phyloP scores from a whole-genome alignment of 30 jellyfish, hydroid and myxozoan species.

The Sanderia malayensis region DNA sequence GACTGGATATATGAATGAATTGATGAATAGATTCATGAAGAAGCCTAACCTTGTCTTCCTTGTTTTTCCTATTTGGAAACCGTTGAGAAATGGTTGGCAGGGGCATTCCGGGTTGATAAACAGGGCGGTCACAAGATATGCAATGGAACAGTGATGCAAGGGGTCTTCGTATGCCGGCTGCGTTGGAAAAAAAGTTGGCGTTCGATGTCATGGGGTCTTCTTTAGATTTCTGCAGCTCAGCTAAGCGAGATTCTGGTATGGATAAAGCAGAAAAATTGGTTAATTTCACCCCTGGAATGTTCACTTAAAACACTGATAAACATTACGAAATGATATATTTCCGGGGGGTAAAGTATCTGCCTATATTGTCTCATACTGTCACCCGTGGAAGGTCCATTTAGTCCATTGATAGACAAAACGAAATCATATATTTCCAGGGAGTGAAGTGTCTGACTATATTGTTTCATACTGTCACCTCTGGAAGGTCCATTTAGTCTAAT shows the following conservation, averaged over 20 bases:
- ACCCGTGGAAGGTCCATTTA: neutral
- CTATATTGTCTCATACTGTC: neutral
- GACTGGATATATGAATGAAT: no score
- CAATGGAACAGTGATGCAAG: slow-evolving; percentile 59
- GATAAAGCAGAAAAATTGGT: neutral
- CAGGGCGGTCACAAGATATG: slow-evolving; percentile 83
- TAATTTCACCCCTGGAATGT: neutral
- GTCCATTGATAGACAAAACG: neutral
- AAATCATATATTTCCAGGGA: no score
- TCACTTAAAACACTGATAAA: neutral
- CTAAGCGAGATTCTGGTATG: slow-evolving; percentile 34
- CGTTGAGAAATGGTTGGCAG: neutral
- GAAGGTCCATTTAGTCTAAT: no score
- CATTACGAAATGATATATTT: no score
- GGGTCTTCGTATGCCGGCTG: slow-evolving; percentile 82
- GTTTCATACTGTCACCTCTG: neutral
- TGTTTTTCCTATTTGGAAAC: neutral
- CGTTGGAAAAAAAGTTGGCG: slow-evolving; percentile 51
- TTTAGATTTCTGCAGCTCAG: slow-evolving; percentile 38
- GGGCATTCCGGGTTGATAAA: slow-evolving; percentile 36
- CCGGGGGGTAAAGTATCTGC: neutral
- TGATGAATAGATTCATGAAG: no score
- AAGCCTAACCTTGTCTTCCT: no score
- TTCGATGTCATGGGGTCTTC: slow-evolving; percentile 33
- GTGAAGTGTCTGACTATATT: no score